A percentile compares a stretch with the other conserved stretches of the same genome.
These are phyloP conservation scores for Chloropsis hardwickii DNA, from an alignment of 2,113 vertebrate genomes.

Conservation along the genomic window DNA sequence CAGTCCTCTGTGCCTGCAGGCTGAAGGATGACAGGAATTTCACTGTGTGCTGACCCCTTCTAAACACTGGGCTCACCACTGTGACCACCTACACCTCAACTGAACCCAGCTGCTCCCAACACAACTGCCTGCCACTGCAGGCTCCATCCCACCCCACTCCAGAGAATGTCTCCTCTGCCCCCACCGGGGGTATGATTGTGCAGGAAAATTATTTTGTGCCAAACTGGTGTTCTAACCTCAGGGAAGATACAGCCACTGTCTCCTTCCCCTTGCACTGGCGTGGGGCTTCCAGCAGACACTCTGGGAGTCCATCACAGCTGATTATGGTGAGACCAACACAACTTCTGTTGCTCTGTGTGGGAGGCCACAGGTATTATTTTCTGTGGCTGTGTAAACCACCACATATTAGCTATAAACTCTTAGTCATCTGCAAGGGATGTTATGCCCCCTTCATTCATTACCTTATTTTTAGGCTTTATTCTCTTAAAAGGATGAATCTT, in stretches of 20 bases:
- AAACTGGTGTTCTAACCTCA: not conserved
- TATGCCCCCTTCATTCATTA: not conserved
- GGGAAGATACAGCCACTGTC: not conserved
- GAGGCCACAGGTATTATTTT: not conserved
- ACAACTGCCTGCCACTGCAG: not conserved
- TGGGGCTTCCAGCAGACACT: not conserved
- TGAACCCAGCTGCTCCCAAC: not conserved
- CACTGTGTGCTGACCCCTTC: not conserved
- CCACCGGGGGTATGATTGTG: rapidly evolving
- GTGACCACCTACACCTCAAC: not conserved
- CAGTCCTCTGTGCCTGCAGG: not conserved
- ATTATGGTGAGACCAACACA: not conserved
- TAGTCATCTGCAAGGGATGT: not conserved
- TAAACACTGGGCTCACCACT: not conserved
- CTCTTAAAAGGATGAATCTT: not conserved
- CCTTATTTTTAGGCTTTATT: not conserved
- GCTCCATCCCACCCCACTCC: rapidly evolving
- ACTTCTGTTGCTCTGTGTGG: not conserved
- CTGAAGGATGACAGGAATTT: not conserved
- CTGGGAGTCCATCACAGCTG: not conserved
- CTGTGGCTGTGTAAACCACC: not conserved
- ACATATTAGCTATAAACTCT: not conserved
- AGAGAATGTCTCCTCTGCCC: not conserved
- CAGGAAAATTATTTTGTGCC: not conserved
- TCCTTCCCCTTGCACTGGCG: not conserved